Base-by-base conservation (phyloP, 2,113 vertebrate species). In the Gymnorhina tibicen region DNA sequence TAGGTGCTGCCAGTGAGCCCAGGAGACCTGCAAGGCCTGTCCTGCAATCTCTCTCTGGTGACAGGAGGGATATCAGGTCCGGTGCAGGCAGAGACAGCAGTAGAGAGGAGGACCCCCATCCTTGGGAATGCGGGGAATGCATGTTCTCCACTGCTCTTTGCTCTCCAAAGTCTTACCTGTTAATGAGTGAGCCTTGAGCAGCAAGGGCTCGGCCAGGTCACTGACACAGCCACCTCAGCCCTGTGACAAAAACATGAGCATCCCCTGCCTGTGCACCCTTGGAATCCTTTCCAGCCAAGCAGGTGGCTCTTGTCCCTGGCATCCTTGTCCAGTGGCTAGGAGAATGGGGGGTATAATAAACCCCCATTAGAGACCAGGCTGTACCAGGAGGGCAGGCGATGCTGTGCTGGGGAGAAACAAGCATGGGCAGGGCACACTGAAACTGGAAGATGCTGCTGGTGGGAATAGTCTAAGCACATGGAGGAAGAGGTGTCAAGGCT, bases 161-260 rank as follows among this genome's bases (percentile, higher is more conserved):
- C 84, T 89, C 87, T 78, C 35, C 6, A 1, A 33, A 59, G 46
- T 35, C 50, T 69, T 33, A 53, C 50, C 55, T 37, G 92, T 96
- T 96, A 96, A 94, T 97, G 83, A 96, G 81, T 93, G 94, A 95
- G 68, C 82, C 39, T 47, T 2, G 6, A 62, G 52, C 4, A 2
- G 42, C 39, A 55, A 70, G 23, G 68, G 42, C 44, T 89, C 10
- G 7, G 24, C 52, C 47, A 46, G 37, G 59, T 82, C 4, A 0
- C 32, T 83, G 62, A 66, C 53, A 64, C 35, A 53, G 73, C 37
- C 49, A 13, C 20, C 33, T 80, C 76, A 91, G 80, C 52, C 60
- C 14, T 2, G 1, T 70, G 76, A 86, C 79, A 81, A 84, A 91
- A 85, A 67, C 27, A 59, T 0, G 0, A 85, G 74, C n/a, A 73